Percentiles rank a stretch among this genome's conserved stretches.
These are phyloP conservation scores for Channa maculata DNA, from an alignment of 2,113 vertebrate species.

Conservation along the genomic window DNA sequence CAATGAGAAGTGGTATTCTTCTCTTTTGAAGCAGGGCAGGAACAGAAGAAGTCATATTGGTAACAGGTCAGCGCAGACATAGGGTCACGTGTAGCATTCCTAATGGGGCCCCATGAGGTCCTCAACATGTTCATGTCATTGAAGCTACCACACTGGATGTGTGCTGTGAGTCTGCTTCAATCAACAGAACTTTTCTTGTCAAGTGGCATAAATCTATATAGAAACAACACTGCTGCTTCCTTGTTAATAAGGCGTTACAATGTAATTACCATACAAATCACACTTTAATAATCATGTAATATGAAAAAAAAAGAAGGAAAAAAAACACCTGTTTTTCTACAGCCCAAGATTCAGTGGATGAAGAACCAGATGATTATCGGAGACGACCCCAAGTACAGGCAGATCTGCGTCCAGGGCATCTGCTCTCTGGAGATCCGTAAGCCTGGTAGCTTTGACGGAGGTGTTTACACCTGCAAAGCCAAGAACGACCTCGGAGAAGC, in stretches of 20 bases:
- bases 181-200: neutral
- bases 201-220: conserved; percentile 9
- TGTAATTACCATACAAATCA: neutral
- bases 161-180: conserved; percentile 31
- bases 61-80: conserved; percentile 31
- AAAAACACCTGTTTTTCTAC: conserved; percentile 27
- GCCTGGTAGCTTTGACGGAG: conserved; percentile 90
- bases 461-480: conserved; percentile 93
- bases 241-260: neutral
- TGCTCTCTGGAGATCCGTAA: conserved; percentile 97
- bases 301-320: too few relatives aligned
- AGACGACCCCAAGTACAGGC: conserved; percentile 92
- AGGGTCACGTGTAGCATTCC: conserved; percentile 68
- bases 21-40: conserved; percentile 3
- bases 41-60: neutral
- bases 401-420: conserved; percentile 90
- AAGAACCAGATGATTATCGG: conserved; percentile 96
- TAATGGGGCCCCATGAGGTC: conserved; percentile 13
- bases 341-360: conserved; percentile 96
- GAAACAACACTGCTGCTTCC: neutral
- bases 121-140: conserved; percentile 37
- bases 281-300: neutral
- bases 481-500: conserved; percentile 89
- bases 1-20: conserved; percentile 11
- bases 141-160: conserved; percentile 21